Percentiles rank a stretch among this genome's conserved stretches.
Conservation (phyloP, 1,140 invertebrate species). For the Macrobrachium nipponense region DNA sequence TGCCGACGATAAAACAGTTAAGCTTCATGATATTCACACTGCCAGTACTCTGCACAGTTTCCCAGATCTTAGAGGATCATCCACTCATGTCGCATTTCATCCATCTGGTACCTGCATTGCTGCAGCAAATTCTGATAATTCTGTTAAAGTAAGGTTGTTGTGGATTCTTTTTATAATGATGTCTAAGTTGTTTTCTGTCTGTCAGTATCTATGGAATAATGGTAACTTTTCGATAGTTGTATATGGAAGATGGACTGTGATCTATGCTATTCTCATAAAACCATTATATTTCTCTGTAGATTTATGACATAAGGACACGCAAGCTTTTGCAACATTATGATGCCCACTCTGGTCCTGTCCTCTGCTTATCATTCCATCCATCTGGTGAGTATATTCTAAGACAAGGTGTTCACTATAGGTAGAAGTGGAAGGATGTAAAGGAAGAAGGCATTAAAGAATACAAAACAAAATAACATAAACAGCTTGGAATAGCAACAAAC, state of each 20-base stretch:
- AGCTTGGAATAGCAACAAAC: too few species aligned
- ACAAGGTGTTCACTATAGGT: too few species aligned
- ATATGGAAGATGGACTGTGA: not conserved
- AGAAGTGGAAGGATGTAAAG: too few species aligned
- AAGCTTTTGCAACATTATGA: conserved; percentile 87
- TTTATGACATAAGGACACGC: conserved; percentile 84
- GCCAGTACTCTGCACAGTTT: conserved; percentile 82
- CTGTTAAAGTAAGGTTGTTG: conserved; percentile 45
- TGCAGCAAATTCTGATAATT: conserved; percentile 67
- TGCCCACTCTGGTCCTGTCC: conserved; percentile 79
- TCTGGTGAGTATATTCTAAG: conserved; percentile 47
- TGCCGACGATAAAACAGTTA: conserved; percentile 87
- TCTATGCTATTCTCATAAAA: not conserved
- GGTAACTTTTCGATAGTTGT: too few species aligned
- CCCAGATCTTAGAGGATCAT: conserved; percentile 75
- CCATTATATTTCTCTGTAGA: conserved; percentile 67
- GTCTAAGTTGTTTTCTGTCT: not conserved
- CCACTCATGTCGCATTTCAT: conserved; percentile 79
- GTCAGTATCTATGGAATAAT: not conserved
- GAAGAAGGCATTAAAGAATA: too few species aligned
- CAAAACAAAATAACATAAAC: too few species aligned
- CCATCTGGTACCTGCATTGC: conserved; percentile 83
- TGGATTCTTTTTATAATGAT: not conserved
- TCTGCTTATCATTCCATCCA: conserved; percentile 67
- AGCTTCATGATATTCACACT: conserved; percentile 78